Evolutionary conservation across 2,797 vertebrate species (phyloP).

Genomic region (Balearica regulorum): DNA sequence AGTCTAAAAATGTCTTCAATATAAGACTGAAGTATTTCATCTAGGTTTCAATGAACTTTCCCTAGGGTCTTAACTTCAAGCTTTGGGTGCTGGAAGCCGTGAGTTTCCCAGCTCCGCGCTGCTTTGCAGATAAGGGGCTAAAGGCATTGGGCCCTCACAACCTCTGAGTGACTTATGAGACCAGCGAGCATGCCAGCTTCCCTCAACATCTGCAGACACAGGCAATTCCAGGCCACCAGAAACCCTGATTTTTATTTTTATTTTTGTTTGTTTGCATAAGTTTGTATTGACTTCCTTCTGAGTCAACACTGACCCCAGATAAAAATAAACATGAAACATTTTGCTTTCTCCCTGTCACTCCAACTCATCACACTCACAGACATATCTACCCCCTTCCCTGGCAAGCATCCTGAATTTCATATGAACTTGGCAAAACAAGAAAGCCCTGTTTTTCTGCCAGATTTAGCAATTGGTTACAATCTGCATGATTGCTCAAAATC

Average conservation of each 20-base stretch:
- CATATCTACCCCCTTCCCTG: neutral
- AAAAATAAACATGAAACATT: conserved; percentile 12
- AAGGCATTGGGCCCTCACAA: neutral
- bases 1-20: neutral
- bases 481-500: neutral
- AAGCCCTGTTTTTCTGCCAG: neutral
- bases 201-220: neutral
- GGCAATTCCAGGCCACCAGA: neutral
- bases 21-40: neutral
- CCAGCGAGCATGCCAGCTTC: neutral
- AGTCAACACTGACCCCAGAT: conserved; percentile 17
- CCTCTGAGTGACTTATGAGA: neutral
- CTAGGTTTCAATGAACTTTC: neutral
- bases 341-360: conserved; percentile 5
- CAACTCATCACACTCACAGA: neutral
- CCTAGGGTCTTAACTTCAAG: neutral
- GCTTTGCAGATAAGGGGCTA: neutral
- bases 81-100: neutral
- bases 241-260: neutral
- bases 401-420: neutral
- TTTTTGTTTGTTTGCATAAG: neutral
- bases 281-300: neutral
- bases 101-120: neutral
- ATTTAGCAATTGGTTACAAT: conserved; percentile 11
- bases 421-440: neutral